These are phyloP conservation scores for Stomatorhinus ivindoensis DNA, from an alignment of 2,113 vertebrate genomes.

Conservation along the genomic window DNA sequence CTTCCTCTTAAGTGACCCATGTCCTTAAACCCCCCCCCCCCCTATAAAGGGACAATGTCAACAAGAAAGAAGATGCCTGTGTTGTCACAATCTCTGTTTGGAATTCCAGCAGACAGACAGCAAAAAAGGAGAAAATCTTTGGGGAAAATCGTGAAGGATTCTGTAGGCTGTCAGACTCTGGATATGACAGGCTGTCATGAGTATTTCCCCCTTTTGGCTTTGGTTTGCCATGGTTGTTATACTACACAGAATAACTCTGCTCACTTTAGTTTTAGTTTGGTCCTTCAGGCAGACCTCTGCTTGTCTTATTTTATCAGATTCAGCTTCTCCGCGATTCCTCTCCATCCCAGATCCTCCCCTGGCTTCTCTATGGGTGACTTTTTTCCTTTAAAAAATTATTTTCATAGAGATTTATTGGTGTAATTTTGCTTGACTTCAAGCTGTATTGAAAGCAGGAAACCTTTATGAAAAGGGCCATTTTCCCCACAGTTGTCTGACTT, in stretches of 20 bases:
- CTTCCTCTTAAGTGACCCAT: neutral
- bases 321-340: neutral
- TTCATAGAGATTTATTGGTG: neutral
- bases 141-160: neutral
- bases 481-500: neutral
- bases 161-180: neutral
- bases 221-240: neutral
- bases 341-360: neutral
- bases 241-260: neutral
- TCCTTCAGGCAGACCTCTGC: neutral
- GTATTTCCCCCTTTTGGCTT: neutral
- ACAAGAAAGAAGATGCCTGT: neutral
- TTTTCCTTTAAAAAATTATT: neutral
- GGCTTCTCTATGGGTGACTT: neutral
- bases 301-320: neutral
- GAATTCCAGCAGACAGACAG: neutral
- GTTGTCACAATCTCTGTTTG: neutral
- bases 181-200: neutral
- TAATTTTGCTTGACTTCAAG: neutral
- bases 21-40: neutral
- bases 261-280: neutral
- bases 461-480: neutral
- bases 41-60: neutral
- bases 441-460: neutral
- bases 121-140: neutral